Percentiles rank a stretch among this genome's conserved stretches.
Conservation (phyloP, 2,797 vertebrate species). For the Malurus leucopterus region DNA sequence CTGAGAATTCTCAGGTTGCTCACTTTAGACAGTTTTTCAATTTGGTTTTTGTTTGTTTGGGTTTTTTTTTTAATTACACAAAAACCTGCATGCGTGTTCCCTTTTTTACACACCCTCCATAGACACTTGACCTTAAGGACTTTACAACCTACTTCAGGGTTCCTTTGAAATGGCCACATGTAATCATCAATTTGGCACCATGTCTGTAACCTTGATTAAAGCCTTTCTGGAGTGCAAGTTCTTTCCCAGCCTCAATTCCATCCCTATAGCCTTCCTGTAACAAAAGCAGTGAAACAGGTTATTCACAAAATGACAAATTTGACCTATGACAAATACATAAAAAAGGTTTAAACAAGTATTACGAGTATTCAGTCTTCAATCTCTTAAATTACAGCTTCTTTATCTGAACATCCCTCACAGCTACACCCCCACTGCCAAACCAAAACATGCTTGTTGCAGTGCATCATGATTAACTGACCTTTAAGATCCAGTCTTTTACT, state of each 20-base stretch:
- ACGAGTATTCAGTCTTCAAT: background rate
- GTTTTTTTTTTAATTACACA: too few relatives aligned
- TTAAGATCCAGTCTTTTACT: background rate
- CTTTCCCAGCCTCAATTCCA: conserved; percentile 85
- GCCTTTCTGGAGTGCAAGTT: conserved; percentile 80
- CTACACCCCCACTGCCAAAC: background rate
- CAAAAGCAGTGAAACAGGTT: background rate
- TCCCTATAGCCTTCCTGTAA: conserved; percentile 90
- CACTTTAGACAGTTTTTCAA: background rate
- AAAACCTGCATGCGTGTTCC: fast-evolving
- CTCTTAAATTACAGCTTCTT: background rate
- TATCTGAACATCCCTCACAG: background rate
- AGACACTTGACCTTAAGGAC: background rate
- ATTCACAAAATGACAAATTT: background rate
- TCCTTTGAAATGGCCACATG: conserved; percentile 85
- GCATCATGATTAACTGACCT: background rate
- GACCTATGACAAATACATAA: background rate
- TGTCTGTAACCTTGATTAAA: conserved; percentile 86
- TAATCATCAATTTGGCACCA: conserved; percentile 75
- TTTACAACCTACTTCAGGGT: conserved; percentile 79
- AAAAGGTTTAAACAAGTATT: background rate
- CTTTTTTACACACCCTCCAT: background rate
- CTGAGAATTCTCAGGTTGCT: background rate
- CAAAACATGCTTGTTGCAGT: background rate
- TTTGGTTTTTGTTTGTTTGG: too few relatives aligned